Conservation (phyloP, 2,888 invertebrate genomes). For the Rosalia funebris region DNA sequence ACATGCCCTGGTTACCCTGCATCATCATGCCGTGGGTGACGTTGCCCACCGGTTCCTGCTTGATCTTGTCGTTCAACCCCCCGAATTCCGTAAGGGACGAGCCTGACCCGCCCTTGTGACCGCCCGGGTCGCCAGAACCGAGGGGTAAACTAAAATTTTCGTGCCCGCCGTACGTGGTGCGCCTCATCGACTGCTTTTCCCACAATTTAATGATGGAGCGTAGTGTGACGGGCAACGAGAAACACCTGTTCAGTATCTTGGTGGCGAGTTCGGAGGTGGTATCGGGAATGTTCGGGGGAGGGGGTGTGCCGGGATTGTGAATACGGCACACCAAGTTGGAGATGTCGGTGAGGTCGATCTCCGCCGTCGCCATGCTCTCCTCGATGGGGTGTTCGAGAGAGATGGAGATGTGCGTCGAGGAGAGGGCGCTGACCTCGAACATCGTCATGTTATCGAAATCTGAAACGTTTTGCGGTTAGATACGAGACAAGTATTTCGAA, state of each 20-base stretch:
- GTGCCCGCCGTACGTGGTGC: slow-evolving; percentile 65
- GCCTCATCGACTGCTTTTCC: slow-evolving; percentile 76
- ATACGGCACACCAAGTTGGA: slow-evolving; percentile 82
- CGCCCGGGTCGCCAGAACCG: slow-evolving; percentile 75
- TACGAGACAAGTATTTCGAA: not conserved
- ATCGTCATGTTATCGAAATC: slow-evolving; percentile 83
- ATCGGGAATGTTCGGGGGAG: slow-evolving; percentile 59
- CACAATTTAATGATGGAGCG: slow-evolving; percentile 86
- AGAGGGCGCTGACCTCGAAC: slow-evolving; percentile 91
- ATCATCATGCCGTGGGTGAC: slow-evolving; percentile 51
- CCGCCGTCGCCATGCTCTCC: slow-evolving; percentile 92
- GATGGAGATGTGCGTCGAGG: slow-evolving; percentile 89
- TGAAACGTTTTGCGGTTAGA: slow-evolving; percentile 52
- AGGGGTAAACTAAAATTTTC: slow-evolving; percentile 72
- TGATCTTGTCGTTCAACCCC: slow-evolving; percentile 59
- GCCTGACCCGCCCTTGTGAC: slow-evolving; percentile 63
- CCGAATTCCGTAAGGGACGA: slow-evolving; percentile 65
- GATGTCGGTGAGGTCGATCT: slow-evolving; percentile 85
- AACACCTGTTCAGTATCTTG: slow-evolving; percentile 82
- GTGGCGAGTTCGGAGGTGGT: slow-evolving; percentile 68
- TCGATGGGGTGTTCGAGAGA: slow-evolving; percentile 92
- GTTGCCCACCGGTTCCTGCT: slow-evolving; percentile 61
- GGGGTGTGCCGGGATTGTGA: slow-evolving; percentile 69
- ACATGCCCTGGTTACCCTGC: slow-evolving; percentile 59
- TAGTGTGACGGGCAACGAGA: slow-evolving; percentile 71